Percentiles rank a stretch among this genome's conserved stretches.
phyloP scores from a whole-genome alignment of 2,797 vertebrate genomes.

The Galago senegalensis region DNA sequence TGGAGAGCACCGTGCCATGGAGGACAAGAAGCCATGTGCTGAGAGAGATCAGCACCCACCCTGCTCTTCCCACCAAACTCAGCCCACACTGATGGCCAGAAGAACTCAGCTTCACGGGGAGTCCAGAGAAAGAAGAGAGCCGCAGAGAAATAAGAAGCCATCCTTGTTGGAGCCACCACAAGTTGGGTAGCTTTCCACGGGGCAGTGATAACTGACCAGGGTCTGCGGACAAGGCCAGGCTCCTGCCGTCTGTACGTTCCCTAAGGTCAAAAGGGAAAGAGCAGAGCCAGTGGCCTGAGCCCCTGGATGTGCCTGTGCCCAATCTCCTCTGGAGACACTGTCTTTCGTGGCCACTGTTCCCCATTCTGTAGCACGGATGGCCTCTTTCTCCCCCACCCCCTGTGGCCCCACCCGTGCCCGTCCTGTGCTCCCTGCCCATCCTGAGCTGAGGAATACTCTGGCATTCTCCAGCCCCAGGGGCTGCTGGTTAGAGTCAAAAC shows the following conservation, averaged over 20 bases:
- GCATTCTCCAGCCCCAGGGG: neutral
- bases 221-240: accelerated
- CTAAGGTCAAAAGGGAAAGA: neutral
- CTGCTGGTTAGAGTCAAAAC: neutral
- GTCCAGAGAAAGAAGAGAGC: no score
- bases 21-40: neutral
- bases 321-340: accelerated
- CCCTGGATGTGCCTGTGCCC: accelerated
- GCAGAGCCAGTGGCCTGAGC: neutral
- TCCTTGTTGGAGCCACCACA: accelerated
- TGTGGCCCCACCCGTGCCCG: neutral
- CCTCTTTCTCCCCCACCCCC: neutral
- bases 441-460: neutral
- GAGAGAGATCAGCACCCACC: neutral
- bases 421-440: neutral
- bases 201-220: neutral
- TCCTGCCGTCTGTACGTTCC: accelerated
- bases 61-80: neutral
- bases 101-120: accelerated
- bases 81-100: no score
- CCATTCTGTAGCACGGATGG: neutral
- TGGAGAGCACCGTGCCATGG: accelerated
- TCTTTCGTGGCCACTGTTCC: neutral
- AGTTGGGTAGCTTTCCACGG: neutral
- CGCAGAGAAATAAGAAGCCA: neutral